A percentile compares a stretch with the other conserved stretches of the same genome.
These are phyloP conservation scores for Polymixis lichenea DNA, from an alignment of 2,888 invertebrate species.

Conservation along the genomic window DNA sequence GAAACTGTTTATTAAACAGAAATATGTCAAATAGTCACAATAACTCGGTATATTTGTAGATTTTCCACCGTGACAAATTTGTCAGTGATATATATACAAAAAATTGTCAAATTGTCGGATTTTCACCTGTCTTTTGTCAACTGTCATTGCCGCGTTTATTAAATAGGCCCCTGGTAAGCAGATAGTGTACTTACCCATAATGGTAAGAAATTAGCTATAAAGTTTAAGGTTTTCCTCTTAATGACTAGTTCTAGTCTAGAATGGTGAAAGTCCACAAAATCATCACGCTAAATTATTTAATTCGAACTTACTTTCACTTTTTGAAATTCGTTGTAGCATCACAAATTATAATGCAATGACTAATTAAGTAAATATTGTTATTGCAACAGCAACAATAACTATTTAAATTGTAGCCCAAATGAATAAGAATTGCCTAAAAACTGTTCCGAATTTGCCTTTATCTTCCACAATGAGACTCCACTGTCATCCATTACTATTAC, in stretches of 20 bases:
- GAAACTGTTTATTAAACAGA: too few species aligned
- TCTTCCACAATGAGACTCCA: not conserved
- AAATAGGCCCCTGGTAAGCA: too few species aligned
- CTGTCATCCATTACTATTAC: not conserved
- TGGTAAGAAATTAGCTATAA: not conserved
- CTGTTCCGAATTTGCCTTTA: not conserved
- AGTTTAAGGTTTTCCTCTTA: not conserved
- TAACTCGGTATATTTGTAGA: too few species aligned
- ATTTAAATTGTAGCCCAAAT: not conserved
- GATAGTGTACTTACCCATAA: not conserved
- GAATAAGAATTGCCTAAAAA: not conserved
- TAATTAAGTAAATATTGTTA: not conserved
- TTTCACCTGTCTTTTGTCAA: too few species aligned
- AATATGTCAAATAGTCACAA: too few species aligned
- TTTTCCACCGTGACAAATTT: too few species aligned
- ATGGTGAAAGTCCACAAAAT: not conserved
- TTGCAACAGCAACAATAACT: not conserved
- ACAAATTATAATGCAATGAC: not conserved
- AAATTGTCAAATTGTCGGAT: too few species aligned
- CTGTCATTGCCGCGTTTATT: too few species aligned
- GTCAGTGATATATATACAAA: too few species aligned
- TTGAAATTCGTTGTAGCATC: not conserved
- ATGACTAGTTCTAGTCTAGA: not conserved
- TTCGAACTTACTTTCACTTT: constrained; percentile 21
- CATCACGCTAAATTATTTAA: not conserved